phyloP scores from a whole-genome alignment of 92 coral and sea anemone genomes.

The Parazoanthus atlanticus region DNA sequence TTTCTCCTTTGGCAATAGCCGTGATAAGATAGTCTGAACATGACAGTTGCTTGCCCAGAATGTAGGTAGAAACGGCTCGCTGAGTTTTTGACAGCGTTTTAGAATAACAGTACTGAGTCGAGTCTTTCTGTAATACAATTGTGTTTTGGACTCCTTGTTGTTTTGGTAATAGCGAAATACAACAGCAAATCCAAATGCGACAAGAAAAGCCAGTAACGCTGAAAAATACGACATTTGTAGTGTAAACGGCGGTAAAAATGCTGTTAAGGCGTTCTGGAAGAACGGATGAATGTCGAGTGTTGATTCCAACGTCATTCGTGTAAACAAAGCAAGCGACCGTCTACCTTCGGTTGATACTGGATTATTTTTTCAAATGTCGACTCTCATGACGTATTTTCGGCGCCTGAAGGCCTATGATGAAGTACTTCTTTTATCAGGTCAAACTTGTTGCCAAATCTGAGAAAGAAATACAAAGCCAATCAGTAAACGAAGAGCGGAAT shows the following conservation, averaged over 20 bases:
- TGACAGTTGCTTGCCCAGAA: constrained; percentile 91
- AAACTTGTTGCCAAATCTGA: constrained; percentile 15
- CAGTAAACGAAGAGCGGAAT: neutral
- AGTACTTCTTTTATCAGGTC: constrained; percentile 14
- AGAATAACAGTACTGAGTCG: constrained; percentile 71
- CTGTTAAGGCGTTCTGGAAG: neutral
- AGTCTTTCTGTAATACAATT: constrained; percentile 81
- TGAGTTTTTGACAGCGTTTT: constrained; percentile 71
- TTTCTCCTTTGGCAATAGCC: constrained; percentile 72
- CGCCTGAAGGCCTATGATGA: constrained; percentile 24
- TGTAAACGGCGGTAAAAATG: neutral
- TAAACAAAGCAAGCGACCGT: constrained; percentile 16
- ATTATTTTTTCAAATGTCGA: neutral
- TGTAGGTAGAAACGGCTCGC: constrained; percentile 78
- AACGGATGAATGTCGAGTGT: constrained; percentile 27
- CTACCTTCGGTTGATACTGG: neutral
- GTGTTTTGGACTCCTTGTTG: constrained; percentile 63
- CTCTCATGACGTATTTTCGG: constrained; percentile 21
- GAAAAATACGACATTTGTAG: constrained; percentile 52
- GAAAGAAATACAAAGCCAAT: constrained; percentile 9
- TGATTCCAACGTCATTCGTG: constrained; percentile 30
- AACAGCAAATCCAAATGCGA: constrained; percentile 32
- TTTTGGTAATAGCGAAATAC: constrained; percentile 54
- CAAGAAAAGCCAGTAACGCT: constrained; percentile 44
- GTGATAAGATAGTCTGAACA: constrained; percentile 79